Base-by-base conservation (phyloP, 2,113 vertebrate species). In the Dipodomys merriami region DNA sequence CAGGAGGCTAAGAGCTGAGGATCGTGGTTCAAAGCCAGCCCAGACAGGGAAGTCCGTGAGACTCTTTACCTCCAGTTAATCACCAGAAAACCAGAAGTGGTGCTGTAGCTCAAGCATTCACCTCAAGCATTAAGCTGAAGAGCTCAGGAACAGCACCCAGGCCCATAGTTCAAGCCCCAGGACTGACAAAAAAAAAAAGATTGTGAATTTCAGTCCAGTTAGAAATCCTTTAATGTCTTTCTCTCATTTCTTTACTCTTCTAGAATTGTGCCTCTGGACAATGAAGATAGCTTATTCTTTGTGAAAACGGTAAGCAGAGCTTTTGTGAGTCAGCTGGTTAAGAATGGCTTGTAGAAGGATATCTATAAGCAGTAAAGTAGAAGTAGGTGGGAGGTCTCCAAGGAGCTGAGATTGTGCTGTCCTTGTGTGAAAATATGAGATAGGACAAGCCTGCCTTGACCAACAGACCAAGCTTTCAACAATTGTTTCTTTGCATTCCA, bases 271-370 rank as follows among this genome's bases (percentile, higher is more conserved):
- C 98, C 98, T 1, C 97, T 99, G 82, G 98, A 98, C 83, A 98
- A 98, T 22, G 98, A 98, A 95, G 98, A 98, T 44, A 98, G 98
- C 96, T 97, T 98, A 65, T 98, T 98, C 91, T 95, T 98, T 83
- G 97, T 99, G 35, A 99, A 99, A 98, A 99, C 99, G 23, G 99
- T 99, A 97, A 99, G 99, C 97, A 96, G 74, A 93, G 53, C 18
- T 93, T 33, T 91, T 91, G n/a, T 35, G 77, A 62, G n/a, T 84
- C 57, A 91, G 25, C 39, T 53, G 49, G 7, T 83, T 77, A 10
- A 44, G 29, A 86, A 44, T 46, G 16, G 13, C 64, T 62, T 81
- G 0, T 39, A 71, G 77, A 83, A 64, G 44, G 68, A 49, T 29
- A 78, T 46, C 29, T 86, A 5, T 8, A 83, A 64, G 69, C 72